phyloP scores from a whole-genome alignment of 2,113 vertebrate species.

The Dasyprocta punctata region DNA sequence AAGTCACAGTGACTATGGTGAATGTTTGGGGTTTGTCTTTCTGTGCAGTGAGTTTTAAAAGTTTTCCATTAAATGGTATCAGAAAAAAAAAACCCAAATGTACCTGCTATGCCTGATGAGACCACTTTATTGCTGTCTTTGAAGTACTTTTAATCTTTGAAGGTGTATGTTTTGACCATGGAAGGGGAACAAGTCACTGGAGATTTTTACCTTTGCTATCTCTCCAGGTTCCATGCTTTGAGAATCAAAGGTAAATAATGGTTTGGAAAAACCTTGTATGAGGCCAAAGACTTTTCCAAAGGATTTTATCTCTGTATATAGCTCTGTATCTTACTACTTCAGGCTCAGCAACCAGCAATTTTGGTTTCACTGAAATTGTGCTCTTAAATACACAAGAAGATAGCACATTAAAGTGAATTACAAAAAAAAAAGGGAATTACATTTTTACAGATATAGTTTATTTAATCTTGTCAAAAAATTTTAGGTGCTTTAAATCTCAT shows the following conservation, averaged over 20 bases:
- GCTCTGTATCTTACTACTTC: background rate
- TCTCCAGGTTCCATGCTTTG: slow-evolving; percentile 40
- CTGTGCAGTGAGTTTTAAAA: background rate
- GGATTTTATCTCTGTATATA: background rate
- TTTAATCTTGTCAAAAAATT: background rate
- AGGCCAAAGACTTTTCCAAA: background rate
- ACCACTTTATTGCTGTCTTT: background rate
- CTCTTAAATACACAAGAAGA: slow-evolving; percentile 30
- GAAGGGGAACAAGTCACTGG: background rate
- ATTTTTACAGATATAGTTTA: background rate
- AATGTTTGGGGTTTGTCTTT: background rate
- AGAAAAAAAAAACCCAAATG: background rate
- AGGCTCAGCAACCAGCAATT: slow-evolving; percentile 25
- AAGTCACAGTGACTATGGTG: background rate
- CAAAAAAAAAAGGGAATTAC: background rate
- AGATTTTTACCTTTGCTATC: slow-evolving; percentile 22
- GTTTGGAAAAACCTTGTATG: slow-evolving; percentile 30
- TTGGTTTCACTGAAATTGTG: slow-evolving; percentile 26
- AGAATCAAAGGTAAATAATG: slow-evolving; percentile 38
- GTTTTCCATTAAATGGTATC: background rate
- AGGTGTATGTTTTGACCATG: background rate
- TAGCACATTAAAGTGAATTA: background rate
- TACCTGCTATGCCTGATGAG: background rate
- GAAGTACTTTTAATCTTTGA: background rate
- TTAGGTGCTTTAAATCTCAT: background rate